Percentiles rank a stretch among this genome's conserved stretches.
phyloP scores from a whole-genome alignment of 2,113 vertebrate genomes.

The Camelus bactrianus region DNA sequence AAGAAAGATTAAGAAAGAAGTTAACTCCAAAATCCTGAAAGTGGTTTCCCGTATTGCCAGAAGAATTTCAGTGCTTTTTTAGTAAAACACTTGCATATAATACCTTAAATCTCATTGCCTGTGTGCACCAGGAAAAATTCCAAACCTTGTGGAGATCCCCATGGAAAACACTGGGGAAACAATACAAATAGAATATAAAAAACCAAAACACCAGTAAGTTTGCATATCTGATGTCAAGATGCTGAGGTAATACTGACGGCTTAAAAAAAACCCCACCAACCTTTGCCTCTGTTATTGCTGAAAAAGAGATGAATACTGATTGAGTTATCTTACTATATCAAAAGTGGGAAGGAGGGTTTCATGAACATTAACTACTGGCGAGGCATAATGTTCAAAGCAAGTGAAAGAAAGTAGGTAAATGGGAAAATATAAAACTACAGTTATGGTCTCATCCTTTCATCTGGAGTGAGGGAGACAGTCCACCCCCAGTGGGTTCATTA shows the following conservation, averaged over 20 bases:
- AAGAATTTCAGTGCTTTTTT: conserved; percentile 80
- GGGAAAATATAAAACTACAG: conserved; percentile 58
- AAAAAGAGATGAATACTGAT: conserved; percentile 81
- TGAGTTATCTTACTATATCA: conserved; percentile 70
- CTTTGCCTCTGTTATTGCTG: conserved; percentile 88
- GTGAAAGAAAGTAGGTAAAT: conserved; percentile 56
- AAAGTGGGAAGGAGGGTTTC: conserved; percentile 46
- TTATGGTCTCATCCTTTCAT: conserved; percentile 35
- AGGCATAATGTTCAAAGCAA: conserved; percentile 75
- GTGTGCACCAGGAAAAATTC: conserved; percentile 78
- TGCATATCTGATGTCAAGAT: conserved; percentile 88
- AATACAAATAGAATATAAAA: conserved; percentile 85
- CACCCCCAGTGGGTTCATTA: neutral
- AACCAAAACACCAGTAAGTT: conserved; percentile 81
- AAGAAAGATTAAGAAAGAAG: conserved; percentile 68
- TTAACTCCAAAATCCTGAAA: conserved; percentile 57
- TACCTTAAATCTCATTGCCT: conserved; percentile 74
- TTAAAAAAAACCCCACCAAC: conserved; percentile 76
- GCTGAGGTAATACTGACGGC: conserved; percentile 88
- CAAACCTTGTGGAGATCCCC: conserved; percentile 69
- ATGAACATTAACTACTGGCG: conserved; percentile 66
- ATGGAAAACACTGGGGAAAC: conserved; percentile 82
- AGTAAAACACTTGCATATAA: conserved; percentile 83
- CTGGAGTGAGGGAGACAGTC: conserved; percentile 54
- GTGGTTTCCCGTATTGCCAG: conserved; percentile 73